Evolutionary conservation across 2,113 vertebrate genomes (phyloP), one percentile per base, ranked within the genome.

Genomic region (Urocitellus parryii): DNA sequence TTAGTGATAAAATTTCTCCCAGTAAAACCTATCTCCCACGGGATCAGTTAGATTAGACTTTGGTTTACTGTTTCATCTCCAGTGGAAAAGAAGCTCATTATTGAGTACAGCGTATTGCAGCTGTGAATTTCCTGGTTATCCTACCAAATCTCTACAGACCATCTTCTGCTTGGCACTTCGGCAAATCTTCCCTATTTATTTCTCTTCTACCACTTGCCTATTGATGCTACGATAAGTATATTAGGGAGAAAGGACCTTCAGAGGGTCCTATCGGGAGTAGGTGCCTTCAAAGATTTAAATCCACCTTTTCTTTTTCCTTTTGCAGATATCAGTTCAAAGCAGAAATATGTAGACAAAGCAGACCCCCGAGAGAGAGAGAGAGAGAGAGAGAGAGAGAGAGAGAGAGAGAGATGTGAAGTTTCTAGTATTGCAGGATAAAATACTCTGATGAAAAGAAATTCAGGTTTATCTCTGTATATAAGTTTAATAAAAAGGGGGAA

Each of bases 251-350:
- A 63, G 39, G 67, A 78, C 88, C 63, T 97, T 93, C 85, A 39
- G 65, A 58, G 10, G 18, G 58, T 61, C 61, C 11, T 7, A 32
- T 45, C 78, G 72, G n/a, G 65, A 72, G 25, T 4, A 61, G 67
- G 27, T 5, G 8, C 39, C n/a, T 96, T 94, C 65, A 90, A 80
- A 92, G 76, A 61, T 29, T 72, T 42, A 95, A 61, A 51, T 81
- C 24, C 39, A 24, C 25, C 48, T 79, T 61, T 70, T 51, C 22
- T 65, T 10, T 91, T n/a, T 68, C 67, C 58, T 48, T 85, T 61
- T 92, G 70, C n/a, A 92, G 61, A 51, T 63, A n/a, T 0, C 22
- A 51, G 53, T 72, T 94, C 51, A 85, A 94, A 92, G n/a, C 14
- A 48, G 77, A 87, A 32, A 20, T 20, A 20, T 5, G 32, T 34